These are phyloP conservation scores for Nomada fabriciana DNA, from an alignment of 2,888 invertebrate genomes.

Conservation along the genomic window DNA sequence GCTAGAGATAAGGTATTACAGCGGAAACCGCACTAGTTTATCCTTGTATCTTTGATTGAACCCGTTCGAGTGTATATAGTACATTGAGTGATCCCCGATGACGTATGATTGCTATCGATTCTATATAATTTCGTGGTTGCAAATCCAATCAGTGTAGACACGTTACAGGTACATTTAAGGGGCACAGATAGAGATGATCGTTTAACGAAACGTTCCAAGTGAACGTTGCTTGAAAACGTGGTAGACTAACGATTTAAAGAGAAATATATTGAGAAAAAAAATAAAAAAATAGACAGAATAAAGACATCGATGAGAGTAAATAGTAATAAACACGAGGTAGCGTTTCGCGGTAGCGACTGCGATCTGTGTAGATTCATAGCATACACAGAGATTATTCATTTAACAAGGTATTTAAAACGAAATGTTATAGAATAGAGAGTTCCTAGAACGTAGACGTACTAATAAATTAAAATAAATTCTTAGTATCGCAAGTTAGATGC, in stretches of 20 bases:
- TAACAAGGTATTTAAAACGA: constrained; percentile 32
- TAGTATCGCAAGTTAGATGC: background rate
- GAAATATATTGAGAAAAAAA: background rate
- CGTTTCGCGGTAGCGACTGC: constrained; percentile 16
- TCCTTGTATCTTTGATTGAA: constrained; percentile 29
- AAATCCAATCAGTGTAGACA: constrained; percentile 55
- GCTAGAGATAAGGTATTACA: constrained; percentile 76
- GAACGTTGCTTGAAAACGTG: background rate
- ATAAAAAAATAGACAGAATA: background rate
- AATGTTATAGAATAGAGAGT: constrained; percentile 9
- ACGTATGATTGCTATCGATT: constrained; percentile 2
- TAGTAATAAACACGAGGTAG: background rate
- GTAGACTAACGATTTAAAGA: constrained; percentile 7
- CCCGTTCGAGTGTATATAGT: background rate
- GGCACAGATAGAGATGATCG: constrained; percentile 23
- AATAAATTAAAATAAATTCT: background rate
- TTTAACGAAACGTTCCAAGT: constrained; percentile 9
- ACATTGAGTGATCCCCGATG: background rate
- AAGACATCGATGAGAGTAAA: constrained; percentile 13
- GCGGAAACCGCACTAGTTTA: constrained; percentile 45
- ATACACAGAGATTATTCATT: constrained; percentile 2
- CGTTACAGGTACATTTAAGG: constrained; percentile 32
- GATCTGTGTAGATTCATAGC: constrained; percentile 22
- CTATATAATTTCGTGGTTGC: constrained; percentile 37
- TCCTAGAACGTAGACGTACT: constrained; percentile 15